Evolutionary conservation across 1,140 invertebrate species (phyloP).

Genomic region (Lucilia cuprina): DNA sequence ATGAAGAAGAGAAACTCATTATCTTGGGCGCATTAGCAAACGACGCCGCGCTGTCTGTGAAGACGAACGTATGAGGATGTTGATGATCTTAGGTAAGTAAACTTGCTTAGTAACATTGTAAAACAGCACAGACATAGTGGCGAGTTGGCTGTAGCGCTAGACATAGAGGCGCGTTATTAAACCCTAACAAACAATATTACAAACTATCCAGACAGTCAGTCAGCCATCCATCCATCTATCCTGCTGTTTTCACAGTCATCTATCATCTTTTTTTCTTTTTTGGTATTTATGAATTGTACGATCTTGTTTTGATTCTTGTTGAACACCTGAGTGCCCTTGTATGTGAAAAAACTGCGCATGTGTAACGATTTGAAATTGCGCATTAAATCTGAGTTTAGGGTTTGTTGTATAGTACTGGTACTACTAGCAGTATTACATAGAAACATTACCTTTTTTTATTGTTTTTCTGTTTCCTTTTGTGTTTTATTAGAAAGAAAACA

Average conservation of each 20-base stretch:
- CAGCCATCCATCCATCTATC: not conserved
- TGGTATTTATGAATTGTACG: constrained; percentile 12
- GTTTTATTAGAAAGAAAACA: not conserved
- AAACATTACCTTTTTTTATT: not conserved
- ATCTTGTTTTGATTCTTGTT: not conserved
- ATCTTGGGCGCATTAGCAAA: not conserved
- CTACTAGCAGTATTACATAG: not conserved
- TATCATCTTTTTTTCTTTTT: not conserved
- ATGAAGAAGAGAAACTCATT: not conserved
- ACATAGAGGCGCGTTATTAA: constrained; percentile 26
- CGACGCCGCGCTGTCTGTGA: not conserved
- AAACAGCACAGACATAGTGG: not conserved
- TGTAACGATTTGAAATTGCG: constrained; percentile 24
- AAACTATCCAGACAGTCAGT: not conserved
- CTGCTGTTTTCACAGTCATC: constrained; percentile 16
- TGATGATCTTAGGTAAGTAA: not conserved
- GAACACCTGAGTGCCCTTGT: not conserved
- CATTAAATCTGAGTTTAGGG: constrained; percentile 15
- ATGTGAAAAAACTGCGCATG: constrained; percentile 17
- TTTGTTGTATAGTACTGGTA: not conserved
- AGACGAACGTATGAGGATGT: not conserved
- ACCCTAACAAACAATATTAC: not conserved
- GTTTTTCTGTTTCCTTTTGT: not conserved
- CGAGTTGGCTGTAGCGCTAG: not conserved
- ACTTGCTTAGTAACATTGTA: not conserved